Evolutionary conservation across 2,888 invertebrate genomes (phyloP), one percentile per base, ranked within the genome.

Genomic region (Trichogramma dendrolimi): DNA sequence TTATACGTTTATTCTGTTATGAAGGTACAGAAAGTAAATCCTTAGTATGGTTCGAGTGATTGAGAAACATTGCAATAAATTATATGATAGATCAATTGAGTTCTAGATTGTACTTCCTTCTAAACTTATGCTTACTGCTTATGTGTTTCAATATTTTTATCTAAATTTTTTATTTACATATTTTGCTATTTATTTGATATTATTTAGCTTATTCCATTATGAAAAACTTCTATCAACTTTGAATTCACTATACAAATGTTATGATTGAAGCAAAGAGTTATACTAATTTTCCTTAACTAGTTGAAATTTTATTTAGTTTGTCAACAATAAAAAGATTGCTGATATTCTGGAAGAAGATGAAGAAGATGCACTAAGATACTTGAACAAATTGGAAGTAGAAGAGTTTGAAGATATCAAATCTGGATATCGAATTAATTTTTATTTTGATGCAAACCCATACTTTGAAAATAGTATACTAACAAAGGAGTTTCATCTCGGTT

Each of bases 381-480:
- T 91, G 69, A 85, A 82, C 52, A 88, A 88, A 77, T 75, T 91
- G 65, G 90, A 92, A 79, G 90, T 93, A 10, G 90, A 92, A 75
- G 92, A 92, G 75, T 91, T 90, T 74, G 92, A 92, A 72, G 92
- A 94, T 75, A 91, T 92, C 66, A 91, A 91, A 79, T 89, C 89
- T 39, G 93, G 93, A 4, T 94, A 90, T 80, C 84, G 85, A 73
- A 87, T 91, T 72, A 86, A 87, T 76, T 88, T 91, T 76, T 82
- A 85, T 71, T 93, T 92, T 73, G 87, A 89, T 69, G 86, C 87
- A 70, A 93, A 93, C 81, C 89, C 89, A 39, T 93, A 87, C 78
- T 92, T 94, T 79, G 88, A 89, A 71, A 92, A 93, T 79, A 84
- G 85, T 63, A 83, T 88, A 57, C 83, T 93, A 64, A 86, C 87